Evolutionary conservation across 1,140 invertebrate genomes (phyloP).

Genomic region (Andrena cerasifolii): DNA sequence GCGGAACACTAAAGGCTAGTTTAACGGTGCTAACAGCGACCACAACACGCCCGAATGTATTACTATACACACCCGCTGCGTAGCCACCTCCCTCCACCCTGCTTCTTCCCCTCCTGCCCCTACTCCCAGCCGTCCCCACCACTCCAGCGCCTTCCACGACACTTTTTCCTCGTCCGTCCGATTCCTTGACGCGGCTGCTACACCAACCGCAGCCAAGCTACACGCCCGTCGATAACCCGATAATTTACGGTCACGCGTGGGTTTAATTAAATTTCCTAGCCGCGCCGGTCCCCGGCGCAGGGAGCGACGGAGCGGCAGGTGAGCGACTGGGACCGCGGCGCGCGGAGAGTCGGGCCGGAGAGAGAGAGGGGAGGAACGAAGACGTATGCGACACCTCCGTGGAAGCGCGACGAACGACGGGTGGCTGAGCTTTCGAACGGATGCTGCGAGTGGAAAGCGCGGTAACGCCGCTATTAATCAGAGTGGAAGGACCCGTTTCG

Average conservation of each 20-base stretch:
- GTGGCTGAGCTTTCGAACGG: neutral
- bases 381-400: constrained; percentile 25
- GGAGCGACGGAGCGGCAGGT: no score
- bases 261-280: constrained; percentile 74
- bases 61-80: constrained; percentile 56
- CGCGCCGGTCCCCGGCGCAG: neutral
- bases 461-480: constrained; percentile 16
- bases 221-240: constrained; percentile 55
- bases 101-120: constrained; percentile 14
- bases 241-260: constrained; percentile 72
- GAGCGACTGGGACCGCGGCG: constrained; percentile 9
- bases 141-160: neutral
- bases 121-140: neutral
- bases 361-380: constrained; percentile 15
- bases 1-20: constrained; percentile 79
- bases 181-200: neutral
- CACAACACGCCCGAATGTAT: constrained; percentile 76
- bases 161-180: constrained; percentile 8
- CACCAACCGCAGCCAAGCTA: constrained; percentile 26
- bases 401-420: neutral
- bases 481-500: neutral
- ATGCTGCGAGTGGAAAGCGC: neutral
- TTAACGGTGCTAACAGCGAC: constrained; percentile 80
- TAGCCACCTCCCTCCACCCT: constrained; percentile 35
- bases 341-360: neutral